phyloP scores from a whole-genome alignment of 2,113 vertebrate genomes.

The Dermatemys mawii region DNA sequence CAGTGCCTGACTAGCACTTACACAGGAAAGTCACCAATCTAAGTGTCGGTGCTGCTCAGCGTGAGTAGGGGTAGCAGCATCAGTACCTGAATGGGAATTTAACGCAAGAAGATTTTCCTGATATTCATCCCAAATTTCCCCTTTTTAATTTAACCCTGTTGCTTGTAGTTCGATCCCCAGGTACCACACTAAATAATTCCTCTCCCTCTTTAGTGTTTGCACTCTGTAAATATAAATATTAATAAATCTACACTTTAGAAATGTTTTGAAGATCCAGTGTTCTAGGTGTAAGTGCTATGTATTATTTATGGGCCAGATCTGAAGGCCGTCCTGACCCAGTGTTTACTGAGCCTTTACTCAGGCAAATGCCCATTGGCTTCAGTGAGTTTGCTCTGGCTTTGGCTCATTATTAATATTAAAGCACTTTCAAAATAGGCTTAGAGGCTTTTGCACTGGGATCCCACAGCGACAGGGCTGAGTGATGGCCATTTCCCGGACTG shows the following conservation, averaged over 20 bases:
- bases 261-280: background rate
- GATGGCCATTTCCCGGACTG: background rate
- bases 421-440: background rate
- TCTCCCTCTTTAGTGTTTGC: background rate
- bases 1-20: background rate
- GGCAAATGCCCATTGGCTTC: background rate
- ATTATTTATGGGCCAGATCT: background rate
- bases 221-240: background rate
- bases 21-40: background rate
- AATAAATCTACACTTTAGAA: background rate
- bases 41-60: background rate
- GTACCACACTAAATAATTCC: background rate
- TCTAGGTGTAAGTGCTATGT: background rate
- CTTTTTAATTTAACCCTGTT: background rate
- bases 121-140: background rate
- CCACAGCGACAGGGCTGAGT: rapidly evolving
- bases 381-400: background rate
- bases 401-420: background rate
- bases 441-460: background rate
- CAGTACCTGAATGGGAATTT: background rate
- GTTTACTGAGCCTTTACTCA: background rate
- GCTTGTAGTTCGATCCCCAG: rapidly evolving
- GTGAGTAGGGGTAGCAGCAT: background rate
- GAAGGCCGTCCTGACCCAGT: background rate
- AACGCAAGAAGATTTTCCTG: rapidly evolving